phyloP scores from a whole-genome alignment of 1,140 invertebrate species.

The Reticulitermes speratus region DNA sequence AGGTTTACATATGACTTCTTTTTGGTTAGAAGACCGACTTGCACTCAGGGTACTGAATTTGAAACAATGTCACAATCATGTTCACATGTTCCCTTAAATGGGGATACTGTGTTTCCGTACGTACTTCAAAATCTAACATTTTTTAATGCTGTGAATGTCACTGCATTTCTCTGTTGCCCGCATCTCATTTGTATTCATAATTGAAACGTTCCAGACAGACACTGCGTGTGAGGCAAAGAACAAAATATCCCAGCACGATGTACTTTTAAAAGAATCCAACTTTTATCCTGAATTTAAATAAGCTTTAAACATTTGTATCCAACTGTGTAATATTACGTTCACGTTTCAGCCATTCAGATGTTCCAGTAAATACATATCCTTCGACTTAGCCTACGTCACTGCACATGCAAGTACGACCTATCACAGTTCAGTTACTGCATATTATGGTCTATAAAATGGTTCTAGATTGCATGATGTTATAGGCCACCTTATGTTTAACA shows the following conservation, averaged over 20 bases:
- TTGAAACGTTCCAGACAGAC: constrained; percentile 5
- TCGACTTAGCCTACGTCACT: not conserved
- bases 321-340: not conserved
- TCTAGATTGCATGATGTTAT: not conserved
- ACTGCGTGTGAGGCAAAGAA: not conserved
- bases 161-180: too few relatives aligned
- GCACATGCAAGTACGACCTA: not conserved
- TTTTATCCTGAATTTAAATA: constrained; percentile 17
- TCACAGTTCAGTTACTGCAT: not conserved
- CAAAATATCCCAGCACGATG: not conserved
- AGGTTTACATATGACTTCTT: too few relatives aligned
- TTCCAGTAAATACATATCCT: not conserved
- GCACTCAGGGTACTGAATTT: too few relatives aligned
- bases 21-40: too few relatives aligned
- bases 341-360: constrained; percentile 18
- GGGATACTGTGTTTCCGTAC: too few relatives aligned
- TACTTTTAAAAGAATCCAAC: not conserved
- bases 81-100: too few relatives aligned
- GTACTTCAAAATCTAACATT: too few relatives aligned
- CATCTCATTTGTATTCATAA: constrained; percentile 12
- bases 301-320: not conserved
- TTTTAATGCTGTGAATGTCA: too few relatives aligned
- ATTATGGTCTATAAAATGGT: not conserved
- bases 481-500: not conserved
- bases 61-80: too few relatives aligned